These are phyloP conservation scores for Cephus rjabovi DNA, from an alignment of 2,888 invertebrate genomes.

Conservation along the genomic window DNA sequence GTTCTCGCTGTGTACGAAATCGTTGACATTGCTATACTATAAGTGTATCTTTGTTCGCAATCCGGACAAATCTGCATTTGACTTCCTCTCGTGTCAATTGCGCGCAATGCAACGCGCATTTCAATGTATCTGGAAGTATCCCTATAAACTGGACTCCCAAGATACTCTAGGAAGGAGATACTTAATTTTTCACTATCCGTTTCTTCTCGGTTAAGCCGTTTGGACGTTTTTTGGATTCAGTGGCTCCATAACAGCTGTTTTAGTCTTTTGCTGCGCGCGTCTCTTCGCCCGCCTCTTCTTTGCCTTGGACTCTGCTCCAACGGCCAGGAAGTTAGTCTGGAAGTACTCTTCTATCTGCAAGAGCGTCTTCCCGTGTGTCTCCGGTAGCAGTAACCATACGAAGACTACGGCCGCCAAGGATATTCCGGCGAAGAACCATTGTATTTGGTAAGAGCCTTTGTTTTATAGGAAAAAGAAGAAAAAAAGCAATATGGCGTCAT, in stretches of 20 bases:
- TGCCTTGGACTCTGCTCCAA: constrained; percentile 49
- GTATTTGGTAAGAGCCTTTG: constrained; percentile 68
- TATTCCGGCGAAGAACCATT: constrained; percentile 70
- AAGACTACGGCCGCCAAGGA: constrained; percentile 65
- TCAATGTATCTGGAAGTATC: background rate
- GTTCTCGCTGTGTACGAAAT: background rate
- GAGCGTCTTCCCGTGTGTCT: constrained; percentile 68
- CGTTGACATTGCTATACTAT: background rate
- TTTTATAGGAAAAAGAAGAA: constrained; percentile 6
- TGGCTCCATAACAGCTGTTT: constrained; percentile 44
- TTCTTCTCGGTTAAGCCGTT: constrained; percentile 36
- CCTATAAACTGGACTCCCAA: background rate
- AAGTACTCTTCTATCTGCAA: constrained; percentile 69
- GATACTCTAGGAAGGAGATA: background rate
- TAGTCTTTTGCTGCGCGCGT: constrained; percentile 39
- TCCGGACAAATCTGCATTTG: background rate
- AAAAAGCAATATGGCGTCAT: background rate
- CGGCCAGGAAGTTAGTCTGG: constrained; percentile 58
- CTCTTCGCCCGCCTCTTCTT: constrained; percentile 41
- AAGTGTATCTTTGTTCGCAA: background rate
- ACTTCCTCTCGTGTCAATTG: too few species aligned
- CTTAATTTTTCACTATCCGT: background rate
- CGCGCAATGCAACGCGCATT: background rate
- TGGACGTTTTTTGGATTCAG: constrained; percentile 49
- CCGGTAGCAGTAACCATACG: constrained; percentile 67